These are phyloP conservation scores for Climacteris rufus DNA, from an alignment of 2,113 vertebrate genomes.

Conservation along the genomic window DNA sequence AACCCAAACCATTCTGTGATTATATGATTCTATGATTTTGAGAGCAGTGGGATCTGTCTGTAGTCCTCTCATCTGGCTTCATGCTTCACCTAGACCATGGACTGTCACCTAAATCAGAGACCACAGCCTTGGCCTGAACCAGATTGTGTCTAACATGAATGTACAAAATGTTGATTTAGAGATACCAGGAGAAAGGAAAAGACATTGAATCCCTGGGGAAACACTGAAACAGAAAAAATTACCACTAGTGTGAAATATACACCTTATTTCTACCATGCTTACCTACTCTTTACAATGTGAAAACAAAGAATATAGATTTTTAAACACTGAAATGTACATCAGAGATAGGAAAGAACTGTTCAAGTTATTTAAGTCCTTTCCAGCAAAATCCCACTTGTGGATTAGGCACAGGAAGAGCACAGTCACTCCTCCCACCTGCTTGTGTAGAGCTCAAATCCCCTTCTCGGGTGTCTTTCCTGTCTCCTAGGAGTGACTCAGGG, in stretches of 20 bases:
- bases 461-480: neutral
- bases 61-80: neutral
- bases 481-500: neutral
- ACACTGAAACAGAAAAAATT: neutral
- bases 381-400: neutral
- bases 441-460: neutral
- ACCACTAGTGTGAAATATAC: neutral
- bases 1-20: neutral
- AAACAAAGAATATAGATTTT: neutral
- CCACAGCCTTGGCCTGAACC: neutral
- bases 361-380: neutral
- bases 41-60: neutral
- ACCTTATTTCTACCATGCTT: neutral
- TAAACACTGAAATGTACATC: rapidly evolving
- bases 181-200: neutral
- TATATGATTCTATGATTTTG: neutral
- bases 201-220: neutral
- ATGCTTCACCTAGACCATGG: neutral
- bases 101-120: neutral
- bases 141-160: neutral
- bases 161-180: neutral
- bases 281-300: neutral
- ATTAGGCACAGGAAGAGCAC: neutral
- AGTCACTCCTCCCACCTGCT: neutral
- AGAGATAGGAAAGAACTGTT: neutral